Evolutionary conservation across 2,888 invertebrate species (phyloP), one percentile per base, ranked within the genome.

Genomic region (Pammene fasciana): DNA sequence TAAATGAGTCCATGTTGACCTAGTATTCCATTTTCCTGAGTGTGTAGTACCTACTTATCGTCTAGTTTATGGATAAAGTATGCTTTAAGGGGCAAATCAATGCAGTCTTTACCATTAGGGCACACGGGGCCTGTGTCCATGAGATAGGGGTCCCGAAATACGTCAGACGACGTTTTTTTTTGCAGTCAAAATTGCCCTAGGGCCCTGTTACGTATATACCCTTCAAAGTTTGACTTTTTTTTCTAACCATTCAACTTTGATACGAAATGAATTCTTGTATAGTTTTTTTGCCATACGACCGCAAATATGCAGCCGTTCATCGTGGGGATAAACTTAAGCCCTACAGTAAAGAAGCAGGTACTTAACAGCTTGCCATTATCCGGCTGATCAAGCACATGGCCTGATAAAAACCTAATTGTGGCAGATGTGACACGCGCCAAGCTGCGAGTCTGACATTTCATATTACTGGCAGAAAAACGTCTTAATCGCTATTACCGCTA

Each of bases 341-440:
- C 16, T 9, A 16, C 16, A 48, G 2, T 50, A 18, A 11, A 18
- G 11, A 26, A 5, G 43, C 9, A 26, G 26, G 4, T n/a, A 43
- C 18, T 41, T 62, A 41, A 62, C 38, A n/a, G 13, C 16, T 16
- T 62, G 4, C n/a, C n/a, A 52, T 52, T 52, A 62, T 18, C 18
- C 50, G 41, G 62, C 38, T 52, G 62, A 61, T 50, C 16, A 50
- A n/a, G 6, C 62, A 62, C 52, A 52, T 62, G 62, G 18, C n/a
- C 11, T 5, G 62, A 18, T 52, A 62, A 62, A 62, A 62, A 52
- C 52, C 62, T 62, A 62, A 62, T 62, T 62, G 26, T 18, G 26
- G 26, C 62, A 62, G 62, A 50, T 62, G 62, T 14, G 41, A 50
- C 62, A 62, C 62, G 62, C 62, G 62, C 9, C 50, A 62, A 62